Conservation (phyloP, 1,140 invertebrate genomes). For the Ephestia elutella region DNA sequence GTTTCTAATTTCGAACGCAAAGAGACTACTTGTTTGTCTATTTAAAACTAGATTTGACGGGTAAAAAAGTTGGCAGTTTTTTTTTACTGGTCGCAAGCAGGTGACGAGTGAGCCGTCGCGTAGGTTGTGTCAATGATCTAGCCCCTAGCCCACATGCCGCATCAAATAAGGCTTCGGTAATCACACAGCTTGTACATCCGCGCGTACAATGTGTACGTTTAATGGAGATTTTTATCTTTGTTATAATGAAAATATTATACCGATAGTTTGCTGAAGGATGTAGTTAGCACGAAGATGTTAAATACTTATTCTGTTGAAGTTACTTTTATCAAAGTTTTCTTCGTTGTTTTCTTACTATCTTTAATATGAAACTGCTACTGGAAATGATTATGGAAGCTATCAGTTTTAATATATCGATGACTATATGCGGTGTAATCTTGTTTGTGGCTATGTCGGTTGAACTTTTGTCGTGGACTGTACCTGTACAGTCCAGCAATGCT, state of each 20-base stretch:
- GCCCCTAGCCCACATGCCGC: conserved; percentile 68
- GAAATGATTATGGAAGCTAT: not conserved
- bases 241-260: conserved; percentile 3
- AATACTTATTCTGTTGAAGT: not conserved
- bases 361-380: not conserved
- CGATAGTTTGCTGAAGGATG: not conserved
- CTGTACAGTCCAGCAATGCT: conserved; percentile 41
- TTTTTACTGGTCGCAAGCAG: conserved; percentile 53
- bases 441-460: not conserved
- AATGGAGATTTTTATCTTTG: conserved; percentile 6
- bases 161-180: conserved; percentile 67
- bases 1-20: conserved; percentile 5
- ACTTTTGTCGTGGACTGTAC: conserved; percentile 45
- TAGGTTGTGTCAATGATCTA: conserved; percentile 72
- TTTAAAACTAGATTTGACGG: conserved; percentile 64
- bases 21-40: conserved; percentile 37
- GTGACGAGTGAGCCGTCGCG: conserved; percentile 60
- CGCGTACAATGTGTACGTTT: conserved; percentile 26
- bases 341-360: not conserved
- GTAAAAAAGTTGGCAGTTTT: conserved; percentile 45
- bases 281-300: not conserved
- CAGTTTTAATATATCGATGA: conserved; percentile 12
- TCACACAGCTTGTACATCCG: conserved; percentile 55
- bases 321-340: conserved; percentile 4
- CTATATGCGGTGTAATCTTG: conserved; percentile 13